Conservation (phyloP, 2,797 vertebrate species). For the Varecia variegata region DNA sequence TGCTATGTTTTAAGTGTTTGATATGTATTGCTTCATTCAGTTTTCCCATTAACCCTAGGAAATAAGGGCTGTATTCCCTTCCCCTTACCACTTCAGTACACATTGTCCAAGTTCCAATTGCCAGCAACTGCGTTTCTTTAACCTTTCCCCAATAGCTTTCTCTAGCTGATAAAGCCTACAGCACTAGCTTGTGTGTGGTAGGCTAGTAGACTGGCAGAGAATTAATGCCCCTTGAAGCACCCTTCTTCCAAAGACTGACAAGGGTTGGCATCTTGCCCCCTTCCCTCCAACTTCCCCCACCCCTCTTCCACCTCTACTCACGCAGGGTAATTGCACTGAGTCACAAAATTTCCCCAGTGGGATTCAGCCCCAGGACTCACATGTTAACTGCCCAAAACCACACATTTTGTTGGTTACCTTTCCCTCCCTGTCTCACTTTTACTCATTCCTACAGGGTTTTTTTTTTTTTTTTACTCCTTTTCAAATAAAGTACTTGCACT, state of each 20-base stretch:
- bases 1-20: background rate
- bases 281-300: background rate
- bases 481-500: background rate
- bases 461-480: background rate
- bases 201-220: background rate
- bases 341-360: background rate
- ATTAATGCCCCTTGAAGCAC: background rate
- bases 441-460: background rate
- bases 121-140: background rate
- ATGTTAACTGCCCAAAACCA: background rate
- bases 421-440: background rate
- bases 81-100: background rate
- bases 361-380: background rate
- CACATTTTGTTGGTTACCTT: background rate
- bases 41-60: background rate
- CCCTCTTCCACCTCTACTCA: accelerated
- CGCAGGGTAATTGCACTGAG: background rate
- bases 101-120: background rate
- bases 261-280: background rate
- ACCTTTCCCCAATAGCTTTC: background rate
- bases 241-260: background rate
- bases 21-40: background rate
- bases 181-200: too few relatives aligned
- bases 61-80: background rate
- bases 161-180: background rate